Evolutionary conservation across 1,140 invertebrate genomes (phyloP).

Genomic region (Drosophila seguyi): DNA sequence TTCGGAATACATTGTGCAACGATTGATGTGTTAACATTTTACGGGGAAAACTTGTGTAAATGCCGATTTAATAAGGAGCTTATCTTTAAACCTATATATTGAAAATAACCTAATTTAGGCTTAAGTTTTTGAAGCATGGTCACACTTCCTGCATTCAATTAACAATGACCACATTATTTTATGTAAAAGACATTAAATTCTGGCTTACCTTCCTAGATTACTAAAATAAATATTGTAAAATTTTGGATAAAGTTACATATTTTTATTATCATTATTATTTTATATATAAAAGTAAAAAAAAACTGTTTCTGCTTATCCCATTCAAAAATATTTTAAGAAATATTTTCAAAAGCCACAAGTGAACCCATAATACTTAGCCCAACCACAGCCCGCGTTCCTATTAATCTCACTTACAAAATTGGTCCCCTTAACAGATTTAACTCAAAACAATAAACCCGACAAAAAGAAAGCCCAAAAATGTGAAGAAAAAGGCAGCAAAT

Average conservation of each 20-base stretch:
- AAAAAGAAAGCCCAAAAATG: conserved; percentile 43
- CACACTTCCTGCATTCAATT: no score
- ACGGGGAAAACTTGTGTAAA: neutral
- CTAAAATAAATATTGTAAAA: no score
- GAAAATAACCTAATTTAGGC: neutral
- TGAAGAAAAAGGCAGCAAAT: conserved; percentile 42
- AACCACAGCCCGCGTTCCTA: conserved; percentile 2
- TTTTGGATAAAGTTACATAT: no score
- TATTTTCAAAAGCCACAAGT: neutral
- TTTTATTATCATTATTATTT: no score
- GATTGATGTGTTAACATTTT: conserved; percentile 6
- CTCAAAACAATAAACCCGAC: conserved; percentile 44
- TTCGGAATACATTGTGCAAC: conserved; percentile 27
- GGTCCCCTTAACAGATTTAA: conserved; percentile 32
- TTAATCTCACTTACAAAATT: conserved; percentile 40
- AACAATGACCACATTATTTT: neutral
- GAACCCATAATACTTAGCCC: neutral
- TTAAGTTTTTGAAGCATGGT: neutral
- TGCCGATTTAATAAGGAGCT: neutral
- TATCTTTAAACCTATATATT: neutral
- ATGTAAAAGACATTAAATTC: neutral
- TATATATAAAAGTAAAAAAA: no score
- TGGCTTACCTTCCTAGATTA: neutral
- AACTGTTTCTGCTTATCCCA: neutral
- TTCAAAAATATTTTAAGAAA: neutral